A percentile compares a stretch with the other conserved stretches of the same genome.
phyloP scores from a whole-genome alignment of 1,140 invertebrate genomes.

The Zeugodacus cucurbitae region DNA sequence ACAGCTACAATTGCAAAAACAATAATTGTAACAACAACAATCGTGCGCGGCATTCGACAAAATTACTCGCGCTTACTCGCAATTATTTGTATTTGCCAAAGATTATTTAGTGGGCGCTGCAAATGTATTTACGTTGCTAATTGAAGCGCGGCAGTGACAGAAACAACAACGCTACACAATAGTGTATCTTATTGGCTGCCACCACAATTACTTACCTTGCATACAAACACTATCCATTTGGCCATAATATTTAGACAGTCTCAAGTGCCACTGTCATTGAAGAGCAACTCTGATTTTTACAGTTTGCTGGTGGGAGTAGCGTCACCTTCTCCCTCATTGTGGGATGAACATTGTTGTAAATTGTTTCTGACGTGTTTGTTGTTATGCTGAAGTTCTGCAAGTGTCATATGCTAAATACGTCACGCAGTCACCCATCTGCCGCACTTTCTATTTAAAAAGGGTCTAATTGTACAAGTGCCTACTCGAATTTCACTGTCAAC shows the following conservation, averaged over 20 bases:
- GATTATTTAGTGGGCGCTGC: slow-evolving; percentile 43
- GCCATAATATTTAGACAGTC: slow-evolving; percentile 27
- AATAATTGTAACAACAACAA: background rate
- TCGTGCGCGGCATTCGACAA: background rate
- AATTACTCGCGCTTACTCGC: background rate
- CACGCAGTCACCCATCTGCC: background rate
- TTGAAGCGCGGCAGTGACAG: slow-evolving; percentile 38
- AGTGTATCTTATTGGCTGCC: slow-evolving; percentile 26
- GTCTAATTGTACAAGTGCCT: slow-evolving; percentile 22
- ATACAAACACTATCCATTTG: background rate
- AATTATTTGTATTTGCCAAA: slow-evolving; percentile 42
- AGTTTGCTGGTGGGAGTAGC: background rate
- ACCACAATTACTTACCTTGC: background rate
- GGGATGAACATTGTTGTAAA: background rate
- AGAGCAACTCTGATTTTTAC: background rate
- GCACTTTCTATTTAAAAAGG: background rate
- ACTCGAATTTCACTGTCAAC: slow-evolving; percentile 32
- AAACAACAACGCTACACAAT: slow-evolving; percentile 20
- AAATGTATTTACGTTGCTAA: slow-evolving; percentile 48
- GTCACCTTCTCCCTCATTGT: background rate
- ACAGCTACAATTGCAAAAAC: background rate
- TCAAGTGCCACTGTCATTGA: slow-evolving; percentile 13
- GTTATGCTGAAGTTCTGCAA: slow-evolving; percentile 18
- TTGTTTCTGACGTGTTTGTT: background rate
- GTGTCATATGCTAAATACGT: slow-evolving; percentile 20